Conservation (phyloP, 1,140 invertebrate genomes). For the Battus philenor region DNA sequence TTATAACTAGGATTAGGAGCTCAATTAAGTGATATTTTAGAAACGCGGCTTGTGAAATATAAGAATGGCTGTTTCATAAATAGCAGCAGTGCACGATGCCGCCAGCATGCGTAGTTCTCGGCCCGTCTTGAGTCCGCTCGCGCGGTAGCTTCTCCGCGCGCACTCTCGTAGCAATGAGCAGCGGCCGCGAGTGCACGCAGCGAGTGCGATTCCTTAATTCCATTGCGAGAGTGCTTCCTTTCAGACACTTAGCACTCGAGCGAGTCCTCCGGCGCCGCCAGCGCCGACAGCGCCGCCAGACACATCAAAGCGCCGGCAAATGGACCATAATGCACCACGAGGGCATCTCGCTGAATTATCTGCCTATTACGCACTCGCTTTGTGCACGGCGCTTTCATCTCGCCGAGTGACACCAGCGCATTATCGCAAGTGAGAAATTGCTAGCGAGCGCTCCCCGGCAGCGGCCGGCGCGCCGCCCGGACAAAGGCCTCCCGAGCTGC, state of each 20-base stretch:
- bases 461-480: neutral
- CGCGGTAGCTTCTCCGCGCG: neutral
- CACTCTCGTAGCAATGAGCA: neutral
- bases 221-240: constrained; percentile 7
- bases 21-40: no score
- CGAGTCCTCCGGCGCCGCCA: constrained; percentile 2
- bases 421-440: constrained; percentile 34
- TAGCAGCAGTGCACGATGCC: no score
- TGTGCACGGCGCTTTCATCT: constrained; percentile 62
- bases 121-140: no score
- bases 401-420: constrained; percentile 37
- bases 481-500: constrained; percentile 4
- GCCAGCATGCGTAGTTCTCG: no score
- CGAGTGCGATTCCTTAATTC: constrained; percentile 17
- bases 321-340: constrained; percentile 53
- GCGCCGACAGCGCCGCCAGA: constrained; percentile 12
- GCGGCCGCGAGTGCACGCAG: no score
- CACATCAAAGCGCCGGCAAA: constrained; percentile 46
- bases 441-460: neutral
- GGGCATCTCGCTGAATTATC: constrained; percentile 61
- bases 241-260: constrained; percentile 12
- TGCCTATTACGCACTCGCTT: constrained; percentile 70
- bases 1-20: no score
- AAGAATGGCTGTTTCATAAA: no score
- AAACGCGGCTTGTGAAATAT: no score